Evolutionary conservation across 2,888 invertebrate genomes (phyloP), one percentile per base, ranked within the genome.

Genomic region (Acanthosoma haemorrhoidale): DNA sequence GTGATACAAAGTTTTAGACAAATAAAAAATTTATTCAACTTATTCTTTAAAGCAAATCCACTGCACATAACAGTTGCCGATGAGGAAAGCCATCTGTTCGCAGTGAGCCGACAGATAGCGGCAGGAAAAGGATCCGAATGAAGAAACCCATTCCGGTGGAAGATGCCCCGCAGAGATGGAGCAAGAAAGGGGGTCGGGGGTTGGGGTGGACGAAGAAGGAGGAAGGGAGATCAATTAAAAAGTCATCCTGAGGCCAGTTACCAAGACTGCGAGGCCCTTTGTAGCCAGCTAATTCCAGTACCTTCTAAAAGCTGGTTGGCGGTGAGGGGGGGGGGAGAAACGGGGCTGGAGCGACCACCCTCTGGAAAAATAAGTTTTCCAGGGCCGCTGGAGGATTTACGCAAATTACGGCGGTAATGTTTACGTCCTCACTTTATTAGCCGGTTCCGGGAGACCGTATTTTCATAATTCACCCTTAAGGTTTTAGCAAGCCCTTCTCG

Each of bases 361-460:
- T 32, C 59, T 59, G 34, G 32, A 16, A 59, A 59, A 59, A 59
- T 59, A 59, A 59, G 59, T 59, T 59, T 59, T 59, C 59, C 34
- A 31, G 32, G 11, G 59, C 34, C 31, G 32, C 59, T 18, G 16
- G 15, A 59, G 59, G 59, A 59, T 59, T 59, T 59, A 59, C 59
- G 59, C 59, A 59, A 59, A 59, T 59, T 59, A 59, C 59, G 34
- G 59, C 32, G 59, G 59, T 59, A 59, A 59, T 59, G 59, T 59
- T 59, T 59, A 59, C 59, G 59, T 59, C 59, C 59, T 59, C 59
- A 59, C 32, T 59, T 59, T 59, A 59, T 59, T 59, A 59, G 59
- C 59, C 59, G 34, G 59, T 59, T 59, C 59, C 59, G 59, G 59
- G 4, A 16, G 59, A 59, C 59, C 59, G 59, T 59, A 59, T 59